A percentile compares a stretch with the other conserved stretches of the same genome.
These are phyloP conservation scores for Hylia prasina DNA, from an alignment of 2,113 vertebrate genomes.

Conservation along the genomic window DNA sequence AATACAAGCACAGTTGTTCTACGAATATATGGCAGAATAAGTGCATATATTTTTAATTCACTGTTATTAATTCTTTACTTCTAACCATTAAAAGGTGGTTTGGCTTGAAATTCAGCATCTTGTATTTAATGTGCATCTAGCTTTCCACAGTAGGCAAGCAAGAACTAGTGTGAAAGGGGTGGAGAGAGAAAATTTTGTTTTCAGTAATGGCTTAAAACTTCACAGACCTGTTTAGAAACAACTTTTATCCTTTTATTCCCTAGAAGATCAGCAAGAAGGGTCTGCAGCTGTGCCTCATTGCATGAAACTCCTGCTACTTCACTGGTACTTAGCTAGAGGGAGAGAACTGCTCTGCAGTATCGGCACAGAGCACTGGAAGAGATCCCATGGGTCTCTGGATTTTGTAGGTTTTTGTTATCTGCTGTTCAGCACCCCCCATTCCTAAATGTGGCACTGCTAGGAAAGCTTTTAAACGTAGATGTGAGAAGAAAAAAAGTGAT, in stretches of 20 bases:
- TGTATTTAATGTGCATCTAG: background rate
- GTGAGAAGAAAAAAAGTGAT: background rate
- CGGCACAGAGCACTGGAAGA: background rate
- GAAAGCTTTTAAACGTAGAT: background rate
- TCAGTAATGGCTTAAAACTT: background rate
- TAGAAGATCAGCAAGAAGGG: background rate
- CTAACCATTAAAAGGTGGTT: background rate
- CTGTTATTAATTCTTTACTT: slow-evolving; percentile 28
- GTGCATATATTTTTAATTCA: background rate
- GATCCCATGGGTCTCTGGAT: background rate
- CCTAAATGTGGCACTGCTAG: background rate
- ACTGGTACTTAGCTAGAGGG: background rate
- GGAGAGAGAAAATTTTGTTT: slow-evolving; percentile 7
- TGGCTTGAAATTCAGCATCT: slow-evolving; percentile 35
- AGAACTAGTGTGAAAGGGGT: slow-evolving; percentile 21
- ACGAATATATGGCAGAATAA: background rate
- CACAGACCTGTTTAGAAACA: background rate
- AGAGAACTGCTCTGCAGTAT: background rate
- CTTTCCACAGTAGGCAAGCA: slow-evolving; percentile 18
- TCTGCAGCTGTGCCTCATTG: background rate
- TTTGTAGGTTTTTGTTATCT: background rate
- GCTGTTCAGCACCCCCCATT: background rate
- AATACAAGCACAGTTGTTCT: background rate
- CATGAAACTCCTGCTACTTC: background rate
- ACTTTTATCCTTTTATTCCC: background rate